Percentiles rank a stretch among this genome's conserved stretches.
Evolutionary conservation across 2,797 vertebrate species (phyloP).

Genomic region (Mus caroli): DNA sequence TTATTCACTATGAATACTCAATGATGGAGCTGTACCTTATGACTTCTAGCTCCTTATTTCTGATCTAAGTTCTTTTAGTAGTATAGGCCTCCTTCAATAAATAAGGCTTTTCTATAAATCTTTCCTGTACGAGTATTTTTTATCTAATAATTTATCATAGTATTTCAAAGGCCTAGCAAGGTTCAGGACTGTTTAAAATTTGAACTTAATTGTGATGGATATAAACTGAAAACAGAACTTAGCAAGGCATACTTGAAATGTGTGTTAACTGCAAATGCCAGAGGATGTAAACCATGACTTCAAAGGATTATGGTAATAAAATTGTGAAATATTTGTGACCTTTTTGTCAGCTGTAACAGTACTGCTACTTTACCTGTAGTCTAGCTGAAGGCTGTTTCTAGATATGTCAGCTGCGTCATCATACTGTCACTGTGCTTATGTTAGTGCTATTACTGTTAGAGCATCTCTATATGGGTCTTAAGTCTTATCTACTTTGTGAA

Average conservation of each 20-base stretch:
- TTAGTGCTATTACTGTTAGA: background rate
- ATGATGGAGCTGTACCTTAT: slow-evolving; percentile 31
- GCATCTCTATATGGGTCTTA: background rate
- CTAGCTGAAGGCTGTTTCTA: slow-evolving; percentile 47
- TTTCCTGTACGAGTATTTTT: slow-evolving; percentile 51
- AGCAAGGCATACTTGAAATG: background rate
- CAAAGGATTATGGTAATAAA: slow-evolving; percentile 24
- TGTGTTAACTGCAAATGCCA: slow-evolving; percentile 36
- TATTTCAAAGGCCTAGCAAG: slow-evolving; percentile 65
- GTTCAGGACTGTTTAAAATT: slow-evolving; percentile 48
- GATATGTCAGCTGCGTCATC: background rate
- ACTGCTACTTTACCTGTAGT: slow-evolving; percentile 12
- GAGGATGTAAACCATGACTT: slow-evolving; percentile 26
- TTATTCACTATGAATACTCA: slow-evolving; percentile 30
- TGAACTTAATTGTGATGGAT: slow-evolving; percentile 53
- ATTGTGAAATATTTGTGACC: background rate
- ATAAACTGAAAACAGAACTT: slow-evolving; percentile 35
- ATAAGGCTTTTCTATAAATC: background rate
- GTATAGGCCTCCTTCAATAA: slow-evolving; percentile 47
- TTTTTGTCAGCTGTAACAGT: slow-evolving; percentile 2
- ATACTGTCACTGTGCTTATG: slow-evolving; percentile 1
- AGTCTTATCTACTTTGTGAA: background rate
- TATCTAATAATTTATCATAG: slow-evolving; percentile 45
- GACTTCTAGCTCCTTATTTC: slow-evolving; percentile 29
- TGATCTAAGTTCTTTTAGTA: slow-evolving; percentile 31